Base-by-base conservation (phyloP, 2,888 invertebrate genomes). In the Actias luna region DNA sequence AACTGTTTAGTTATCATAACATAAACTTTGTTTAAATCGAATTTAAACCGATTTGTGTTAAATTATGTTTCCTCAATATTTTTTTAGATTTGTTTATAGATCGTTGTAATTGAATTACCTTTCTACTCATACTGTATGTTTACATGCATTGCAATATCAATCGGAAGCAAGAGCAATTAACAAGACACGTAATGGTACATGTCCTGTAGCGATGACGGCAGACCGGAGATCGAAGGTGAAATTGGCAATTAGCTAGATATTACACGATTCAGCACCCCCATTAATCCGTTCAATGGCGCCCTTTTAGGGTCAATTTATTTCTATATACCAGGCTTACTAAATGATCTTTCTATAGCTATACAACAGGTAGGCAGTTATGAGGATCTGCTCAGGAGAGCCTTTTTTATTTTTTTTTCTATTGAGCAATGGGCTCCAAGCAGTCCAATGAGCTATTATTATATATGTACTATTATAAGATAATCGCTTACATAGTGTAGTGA, bases 241-340 rank as follows among this genome's bases (percentile, higher is more conserved):
- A 90, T 91, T 90, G 91, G 73, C 89, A 86, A 91, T 89, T 88
- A 89, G 82, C 73, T 72, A 78, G 79, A 84, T 78, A 86, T 87
- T 82, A 85, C 80, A 74, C 67, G 70, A 70, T 59, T 67, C 66
- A 63, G 70, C 69, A 71, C 70, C 64, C 62, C 72, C 67, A 76
- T 76, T 80, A 77, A 77, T 72, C 61, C 68, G 69, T 66, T 67
- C 64, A 67, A 5, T 52, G 18, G 10, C 18, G 22, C 46, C 22
- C 3, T 39, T 46, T 46, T 46, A 22, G 46, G 46, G 4, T 14
- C 2, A 1, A 14, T 46, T 22, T 46, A 18, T 22, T 22, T 46
- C 22, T 22, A 46, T 46, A 46, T 42, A 42, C 16, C 39, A 16
- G 1, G 14, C 5, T n/a, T 39, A n/a, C n/a, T n/a, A n/a, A 39